Evolutionary conservation across 2,888 invertebrate genomes (phyloP).

Genomic region (Pyrrhosoma nymphula): DNA sequence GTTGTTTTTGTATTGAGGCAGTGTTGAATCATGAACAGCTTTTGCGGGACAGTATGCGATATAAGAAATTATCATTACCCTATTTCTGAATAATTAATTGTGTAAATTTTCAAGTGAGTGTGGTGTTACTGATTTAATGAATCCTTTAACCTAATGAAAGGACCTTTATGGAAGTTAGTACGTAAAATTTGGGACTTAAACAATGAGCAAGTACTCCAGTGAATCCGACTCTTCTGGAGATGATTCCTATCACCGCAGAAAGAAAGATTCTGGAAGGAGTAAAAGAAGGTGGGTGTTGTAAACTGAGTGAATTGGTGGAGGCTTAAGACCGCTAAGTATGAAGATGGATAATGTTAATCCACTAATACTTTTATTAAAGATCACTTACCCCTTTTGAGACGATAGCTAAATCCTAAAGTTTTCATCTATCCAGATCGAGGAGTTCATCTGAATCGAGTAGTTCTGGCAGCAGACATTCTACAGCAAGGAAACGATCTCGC

Average conservation of each 20-base stretch:
- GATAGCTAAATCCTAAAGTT: background rate
- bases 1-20: too few relatives aligned
- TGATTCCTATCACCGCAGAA: constrained; percentile 49
- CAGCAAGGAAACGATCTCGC: constrained; percentile 53
- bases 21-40: too few relatives aligned
- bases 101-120: background rate
- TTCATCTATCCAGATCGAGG: constrained; percentile 37
- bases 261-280: constrained; percentile 37
- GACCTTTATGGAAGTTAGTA: background rate
- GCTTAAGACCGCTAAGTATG: too few relatives aligned
- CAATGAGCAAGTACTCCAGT: constrained; percentile 47
- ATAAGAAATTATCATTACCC: too few relatives aligned
- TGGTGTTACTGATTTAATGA: background rate
- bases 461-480: constrained; percentile 62
- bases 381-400: too few relatives aligned
- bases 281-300: background rate
- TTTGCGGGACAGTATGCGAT: too few relatives aligned
- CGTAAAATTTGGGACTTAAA: background rate
- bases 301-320: too few relatives aligned
- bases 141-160: background rate
- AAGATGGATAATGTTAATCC: too few relatives aligned
- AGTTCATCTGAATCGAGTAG: constrained; percentile 57
- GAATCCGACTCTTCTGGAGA: constrained; percentile 51
- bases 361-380: too few relatives aligned
- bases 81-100: background rate